phyloP scores from a whole-genome alignment of 2,113 vertebrate species.

The Paracanthobrama guichenoti region DNA sequence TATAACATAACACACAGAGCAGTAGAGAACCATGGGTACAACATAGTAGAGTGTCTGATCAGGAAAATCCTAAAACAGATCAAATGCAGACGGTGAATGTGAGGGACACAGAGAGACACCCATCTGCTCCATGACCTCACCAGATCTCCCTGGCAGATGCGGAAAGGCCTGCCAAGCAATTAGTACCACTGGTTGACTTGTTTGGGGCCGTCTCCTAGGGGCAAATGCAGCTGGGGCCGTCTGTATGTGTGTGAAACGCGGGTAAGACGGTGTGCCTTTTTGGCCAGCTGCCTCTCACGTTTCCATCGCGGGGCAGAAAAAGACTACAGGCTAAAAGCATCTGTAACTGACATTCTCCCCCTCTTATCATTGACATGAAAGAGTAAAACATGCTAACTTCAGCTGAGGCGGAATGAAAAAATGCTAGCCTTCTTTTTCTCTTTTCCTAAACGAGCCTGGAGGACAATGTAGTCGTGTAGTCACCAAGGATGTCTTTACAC shows the following conservation, averaged over 20 bases:
- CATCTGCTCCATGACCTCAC: slow-evolving; percentile 77
- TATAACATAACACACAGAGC: background rate
- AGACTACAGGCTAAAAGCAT: slow-evolving; percentile 54
- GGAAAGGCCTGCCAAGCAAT: slow-evolving; percentile 74
- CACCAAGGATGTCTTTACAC: background rate
- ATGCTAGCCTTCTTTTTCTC: background rate
- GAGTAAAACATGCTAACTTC: slow-evolving; percentile 27
- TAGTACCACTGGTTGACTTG: slow-evolving; percentile 73
- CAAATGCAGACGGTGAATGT: background rate
- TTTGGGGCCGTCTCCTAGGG: slow-evolving; percentile 66
- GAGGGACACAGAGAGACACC: slow-evolving; percentile 44
- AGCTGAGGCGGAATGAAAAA: background rate
- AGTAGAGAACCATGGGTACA: background rate
- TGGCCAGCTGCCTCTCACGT: slow-evolving; percentile 53
- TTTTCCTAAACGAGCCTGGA: background rate
- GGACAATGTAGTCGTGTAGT: background rate
- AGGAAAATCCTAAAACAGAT: background rate
- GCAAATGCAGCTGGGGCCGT: slow-evolving; percentile 73
- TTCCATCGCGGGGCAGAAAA: slow-evolving; percentile 57
- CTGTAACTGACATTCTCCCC: slow-evolving; percentile 27
- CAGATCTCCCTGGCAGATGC: slow-evolving; percentile 76
- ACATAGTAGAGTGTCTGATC: background rate
- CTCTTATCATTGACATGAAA: slow-evolving; percentile 32
- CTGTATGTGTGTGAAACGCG: slow-evolving; percentile 32
- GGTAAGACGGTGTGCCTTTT: slow-evolving; percentile 38